These are phyloP conservation scores for Maniola hyperantus DNA, from an alignment of 2,888 invertebrate genomes.

Conservation along the genomic window DNA sequence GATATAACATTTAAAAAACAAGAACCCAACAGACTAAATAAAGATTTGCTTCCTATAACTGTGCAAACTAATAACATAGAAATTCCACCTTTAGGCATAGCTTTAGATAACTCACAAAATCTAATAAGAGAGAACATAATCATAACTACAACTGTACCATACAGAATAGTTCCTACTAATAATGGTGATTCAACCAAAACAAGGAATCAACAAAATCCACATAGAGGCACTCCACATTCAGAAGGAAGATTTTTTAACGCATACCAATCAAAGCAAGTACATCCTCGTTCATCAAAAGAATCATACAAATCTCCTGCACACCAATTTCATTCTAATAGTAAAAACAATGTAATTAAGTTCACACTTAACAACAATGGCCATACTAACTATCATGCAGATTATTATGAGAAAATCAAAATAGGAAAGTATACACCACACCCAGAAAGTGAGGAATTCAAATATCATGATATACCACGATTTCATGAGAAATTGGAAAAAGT, in stretches of 20 bases:
- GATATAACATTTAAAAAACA: constrained; percentile 12
- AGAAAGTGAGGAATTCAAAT: constrained; percentile 31
- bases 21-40: constrained; percentile 11
- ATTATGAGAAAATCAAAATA: constrained; percentile 36
- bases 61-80: constrained; percentile 67
- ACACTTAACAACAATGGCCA: constrained; percentile 31
- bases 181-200: not conserved
- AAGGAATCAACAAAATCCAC: not conserved
- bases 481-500: constrained; percentile 58
- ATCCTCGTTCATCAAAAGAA: constrained; percentile 16
- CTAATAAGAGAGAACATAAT: constrained; percentile 62
- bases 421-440: constrained; percentile 26
- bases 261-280: constrained; percentile 15
- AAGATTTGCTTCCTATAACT: constrained; percentile 47
- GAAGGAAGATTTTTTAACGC: constrained; percentile 4
- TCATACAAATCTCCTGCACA: constrained; percentile 12
- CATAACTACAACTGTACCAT: constrained; percentile 47
- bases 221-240: not conserved
- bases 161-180: constrained; percentile 23
- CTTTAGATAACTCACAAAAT: constrained; percentile 51
- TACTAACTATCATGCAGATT: constrained; percentile 31
- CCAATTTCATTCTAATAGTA: constrained; percentile 23
- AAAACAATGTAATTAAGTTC: constrained; percentile 32
- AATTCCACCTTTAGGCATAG: constrained; percentile 62
- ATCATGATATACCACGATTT: constrained; percentile 52